Evolutionary conservation across 2,797 vertebrate genomes (phyloP).

Genomic region (Allobates femoralis): DNA sequence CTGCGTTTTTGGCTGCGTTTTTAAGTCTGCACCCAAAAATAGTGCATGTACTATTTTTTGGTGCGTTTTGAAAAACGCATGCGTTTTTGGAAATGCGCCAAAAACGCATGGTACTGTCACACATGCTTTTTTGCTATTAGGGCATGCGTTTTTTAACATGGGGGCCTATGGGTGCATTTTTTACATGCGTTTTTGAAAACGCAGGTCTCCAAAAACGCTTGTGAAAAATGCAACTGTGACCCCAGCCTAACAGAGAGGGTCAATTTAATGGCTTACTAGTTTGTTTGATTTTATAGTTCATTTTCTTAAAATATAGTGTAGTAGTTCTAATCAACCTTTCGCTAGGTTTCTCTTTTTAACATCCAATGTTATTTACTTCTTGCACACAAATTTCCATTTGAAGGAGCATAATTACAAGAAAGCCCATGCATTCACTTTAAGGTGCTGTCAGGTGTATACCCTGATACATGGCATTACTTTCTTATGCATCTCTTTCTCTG

Average conservation of each 20-base stretch:
- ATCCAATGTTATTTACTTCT: neutral
- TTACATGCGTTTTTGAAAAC: too few relatives aligned
- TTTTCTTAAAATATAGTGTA: neutral
- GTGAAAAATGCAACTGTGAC: too few relatives aligned
- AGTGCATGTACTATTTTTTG: too few relatives aligned
- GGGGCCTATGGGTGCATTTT: too few relatives aligned
- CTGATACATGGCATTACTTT: constrained; percentile 24
- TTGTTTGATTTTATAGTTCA: neutral
- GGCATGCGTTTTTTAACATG: too few relatives aligned
- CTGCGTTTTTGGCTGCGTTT: too few relatives aligned
- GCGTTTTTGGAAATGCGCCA: too few relatives aligned
- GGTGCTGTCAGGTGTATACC: constrained; percentile 22
- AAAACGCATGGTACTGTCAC: too few relatives aligned
- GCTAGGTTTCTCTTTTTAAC: neutral
- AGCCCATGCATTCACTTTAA: neutral
- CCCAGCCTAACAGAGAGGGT: neutral
- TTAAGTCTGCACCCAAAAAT: too few relatives aligned
- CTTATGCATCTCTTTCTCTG: constrained; percentile 1
- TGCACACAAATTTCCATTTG: neutral
- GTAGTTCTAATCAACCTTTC: neutral
- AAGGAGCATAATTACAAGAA: constrained; percentile 28
- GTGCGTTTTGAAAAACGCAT: too few relatives aligned
- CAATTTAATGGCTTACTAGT: neutral
- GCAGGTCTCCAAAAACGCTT: too few relatives aligned
- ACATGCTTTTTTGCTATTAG: too few relatives aligned